A percentile compares a stretch with the other conserved stretches of the same genome.
Evolutionary conservation across 2,888 invertebrate genomes (phyloP).

Genomic region (Dioctria linearis): DNA sequence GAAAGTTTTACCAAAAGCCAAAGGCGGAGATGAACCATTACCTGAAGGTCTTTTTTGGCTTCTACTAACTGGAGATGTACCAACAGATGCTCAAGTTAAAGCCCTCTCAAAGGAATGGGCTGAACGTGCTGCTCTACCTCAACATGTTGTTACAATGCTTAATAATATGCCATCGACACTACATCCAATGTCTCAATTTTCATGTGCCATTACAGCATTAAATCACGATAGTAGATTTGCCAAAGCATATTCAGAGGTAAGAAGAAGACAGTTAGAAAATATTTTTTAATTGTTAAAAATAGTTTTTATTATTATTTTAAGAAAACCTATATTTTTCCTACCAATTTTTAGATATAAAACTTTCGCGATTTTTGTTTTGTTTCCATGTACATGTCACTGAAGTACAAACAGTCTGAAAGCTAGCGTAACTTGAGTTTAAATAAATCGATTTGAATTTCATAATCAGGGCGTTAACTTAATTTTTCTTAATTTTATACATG

Average conservation of each 20-base stretch:
- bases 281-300: no score
- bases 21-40: conserved; percentile 85
- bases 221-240: conserved; percentile 89
- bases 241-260: conserved; percentile 77
- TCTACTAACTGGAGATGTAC: conserved; percentile 89
- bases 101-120: conserved; percentile 85
- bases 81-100: conserved; percentile 83
- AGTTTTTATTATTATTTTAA: no score
- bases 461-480: no score
- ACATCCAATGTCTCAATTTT: conserved; percentile 91
- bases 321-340: no score
- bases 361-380: no score
- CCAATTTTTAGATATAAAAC: no score
- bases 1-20: conserved; percentile 86
- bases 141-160: conserved; percentile 86
- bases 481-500: no score
- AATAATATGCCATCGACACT: conserved; percentile 85
- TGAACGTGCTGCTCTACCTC: conserved; percentile 78
- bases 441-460: no score
- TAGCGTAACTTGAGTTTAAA: no score
- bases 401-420: no score
- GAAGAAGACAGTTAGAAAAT: not conserved
- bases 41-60: conserved; percentile 98
- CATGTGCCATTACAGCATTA: conserved; percentile 84
- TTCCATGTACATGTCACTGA: no score